phyloP scores from a whole-genome alignment of 2,888 invertebrate genomes.

The Euphydryas editha region DNA sequence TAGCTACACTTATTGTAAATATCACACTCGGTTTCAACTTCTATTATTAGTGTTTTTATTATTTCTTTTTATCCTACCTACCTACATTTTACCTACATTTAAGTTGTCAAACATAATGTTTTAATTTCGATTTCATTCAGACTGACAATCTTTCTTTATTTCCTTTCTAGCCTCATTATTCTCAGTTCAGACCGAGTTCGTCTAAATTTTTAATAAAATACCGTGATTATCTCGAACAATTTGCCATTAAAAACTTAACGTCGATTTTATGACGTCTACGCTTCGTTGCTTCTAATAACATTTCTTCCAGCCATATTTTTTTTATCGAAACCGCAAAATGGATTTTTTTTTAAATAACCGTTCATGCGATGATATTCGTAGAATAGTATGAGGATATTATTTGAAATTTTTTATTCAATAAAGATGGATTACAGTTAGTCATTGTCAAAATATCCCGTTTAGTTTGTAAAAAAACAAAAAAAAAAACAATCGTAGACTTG shows the following conservation, averaged over 20 bases:
- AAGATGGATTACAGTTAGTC: slow-evolving; percentile 6
- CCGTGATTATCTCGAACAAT: slow-evolving; percentile 2
- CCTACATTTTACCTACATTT: background rate
- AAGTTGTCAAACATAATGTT: background rate
- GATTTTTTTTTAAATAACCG: background rate
- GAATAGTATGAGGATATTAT: slow-evolving; percentile 1
- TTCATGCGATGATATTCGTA: background rate
- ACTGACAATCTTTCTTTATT: background rate
- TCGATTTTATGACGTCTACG: background rate
- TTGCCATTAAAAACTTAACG: slow-evolving; percentile 7
- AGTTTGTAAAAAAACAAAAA: background rate
- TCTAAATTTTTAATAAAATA: slow-evolving; percentile 6
- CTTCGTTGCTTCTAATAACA: background rate
- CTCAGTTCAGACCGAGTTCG: background rate
- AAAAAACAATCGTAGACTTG: background rate
- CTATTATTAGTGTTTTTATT: background rate
- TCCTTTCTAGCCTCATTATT: background rate
- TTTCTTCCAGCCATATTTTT: background rate
- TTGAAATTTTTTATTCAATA: slow-evolving; percentile 5
- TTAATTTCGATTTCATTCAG: background rate
- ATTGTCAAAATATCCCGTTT: background rate
- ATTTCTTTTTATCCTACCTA: too few species aligned
- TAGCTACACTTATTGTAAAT: too few species aligned
- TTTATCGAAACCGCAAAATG: background rate
- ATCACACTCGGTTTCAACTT: too few species aligned